Evolutionary conservation across 2,113 vertebrate species (phyloP), one percentile per base, ranked within the genome.

Genomic region (Alethe diademata): DNA sequence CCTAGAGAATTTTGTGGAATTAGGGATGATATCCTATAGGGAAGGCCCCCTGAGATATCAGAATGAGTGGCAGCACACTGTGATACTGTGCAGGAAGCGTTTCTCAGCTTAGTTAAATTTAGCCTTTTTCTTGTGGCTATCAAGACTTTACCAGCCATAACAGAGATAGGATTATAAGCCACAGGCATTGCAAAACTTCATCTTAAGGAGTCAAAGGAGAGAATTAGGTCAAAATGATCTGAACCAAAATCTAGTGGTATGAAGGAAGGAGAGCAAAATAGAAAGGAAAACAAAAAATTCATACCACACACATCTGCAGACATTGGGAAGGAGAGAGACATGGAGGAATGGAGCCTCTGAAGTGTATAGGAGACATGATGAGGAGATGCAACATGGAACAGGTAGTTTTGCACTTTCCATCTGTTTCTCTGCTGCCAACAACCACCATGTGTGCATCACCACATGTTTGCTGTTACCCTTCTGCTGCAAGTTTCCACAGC

Each of bases 131-230:
- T 86, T 50, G 75, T 47, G 54, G 42, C 65, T 96, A 91, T 85
- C 81, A 86, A 60, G 66, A 47, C 65, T 75, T 84, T n/a, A 66
- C 73, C 79, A 94, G 91, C 80, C 96, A 95, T 81, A 94, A 96
- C 74, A 94, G 79, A 97, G 95, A 96, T 88, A 94, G 93, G 56
- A 82, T 82, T 90, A 38, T 40, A 80, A 86, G 64, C 79, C 84
- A 75, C 82, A 88, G 90, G 76, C 87, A 70, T 48, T 70, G 62
- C 86, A 93, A 93, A 90, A 91, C 67, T 86, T 69, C 2, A 2
- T 31, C 10, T 48, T 91, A 85, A 88, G 82, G 48, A 95, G 60
- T 83, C 83, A 94, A 85, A 95, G 61, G 90, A 95, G 84, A 90
- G 45, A 86, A 90, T 72, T 48, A 72, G 90, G 92, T 96, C 94